These are phyloP conservation scores for Chelon labrosus DNA, from an alignment of 2,797 vertebrate genomes.

Conservation along the genomic window DNA sequence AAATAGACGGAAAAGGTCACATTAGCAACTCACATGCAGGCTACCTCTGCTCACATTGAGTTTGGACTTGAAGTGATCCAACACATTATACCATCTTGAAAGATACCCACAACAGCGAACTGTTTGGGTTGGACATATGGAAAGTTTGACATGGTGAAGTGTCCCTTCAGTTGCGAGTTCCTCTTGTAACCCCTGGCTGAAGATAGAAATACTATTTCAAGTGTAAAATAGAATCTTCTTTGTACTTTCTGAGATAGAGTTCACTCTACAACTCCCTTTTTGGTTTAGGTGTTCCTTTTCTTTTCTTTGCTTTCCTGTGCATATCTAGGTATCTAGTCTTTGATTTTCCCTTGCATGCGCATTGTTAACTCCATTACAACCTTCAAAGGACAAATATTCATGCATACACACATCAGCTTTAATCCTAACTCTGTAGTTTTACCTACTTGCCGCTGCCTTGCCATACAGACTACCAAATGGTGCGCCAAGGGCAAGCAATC, in stretches of 20 bases:
- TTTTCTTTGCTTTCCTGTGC: neutral
- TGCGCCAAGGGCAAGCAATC: conserved; percentile 52
- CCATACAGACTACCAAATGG: conserved; percentile 55
- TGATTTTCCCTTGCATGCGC: conserved; percentile 40
- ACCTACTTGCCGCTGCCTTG: conserved; percentile 26
- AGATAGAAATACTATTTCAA: conserved; percentile 1
- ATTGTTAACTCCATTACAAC: conserved; percentile 36
- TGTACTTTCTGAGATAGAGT: neutral
- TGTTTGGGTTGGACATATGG: neutral
- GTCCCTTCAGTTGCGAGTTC: neutral
- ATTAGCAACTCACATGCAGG: neutral
- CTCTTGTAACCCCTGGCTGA: neutral
- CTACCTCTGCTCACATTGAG: neutral
- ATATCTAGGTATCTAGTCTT: conserved; percentile 1
- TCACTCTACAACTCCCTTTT: neutral
- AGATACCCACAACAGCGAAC: neutral
- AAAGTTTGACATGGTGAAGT: neutral
- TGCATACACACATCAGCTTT: conserved; percentile 14
- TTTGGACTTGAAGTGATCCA: neutral
- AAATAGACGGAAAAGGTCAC: neutral
- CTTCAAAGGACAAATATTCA: conserved; percentile 16
- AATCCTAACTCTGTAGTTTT: conserved; percentile 15
- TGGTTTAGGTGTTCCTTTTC: neutral
- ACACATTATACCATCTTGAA: neutral
- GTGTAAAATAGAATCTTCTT: conserved; percentile 2